phyloP scores from a whole-genome alignment of 1,140 invertebrate genomes.

The Drosophila kepulauana region DNA sequence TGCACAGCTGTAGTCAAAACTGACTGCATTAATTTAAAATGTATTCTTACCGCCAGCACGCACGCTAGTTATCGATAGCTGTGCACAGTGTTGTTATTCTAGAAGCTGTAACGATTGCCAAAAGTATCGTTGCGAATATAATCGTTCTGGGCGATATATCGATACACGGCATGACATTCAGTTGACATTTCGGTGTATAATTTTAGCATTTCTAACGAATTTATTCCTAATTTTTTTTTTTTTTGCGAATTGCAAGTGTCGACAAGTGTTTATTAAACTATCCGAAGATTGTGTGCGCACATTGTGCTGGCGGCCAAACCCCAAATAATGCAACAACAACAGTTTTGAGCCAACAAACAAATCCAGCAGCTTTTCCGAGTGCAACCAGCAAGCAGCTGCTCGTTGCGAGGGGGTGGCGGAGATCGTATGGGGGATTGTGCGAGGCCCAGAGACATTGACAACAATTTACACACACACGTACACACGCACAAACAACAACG shows the following conservation, averaged over 20 bases:
- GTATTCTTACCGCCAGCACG: background rate
- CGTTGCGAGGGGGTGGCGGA: constrained; percentile 18
- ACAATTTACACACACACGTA: constrained; percentile 24
- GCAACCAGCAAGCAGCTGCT: constrained; percentile 32
- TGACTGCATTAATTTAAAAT: background rate
- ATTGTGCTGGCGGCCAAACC: background rate
- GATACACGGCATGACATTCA: constrained; percentile 54
- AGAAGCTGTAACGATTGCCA: background rate
- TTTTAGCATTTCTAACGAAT: constrained; percentile 51
- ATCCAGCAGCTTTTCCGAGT: constrained; percentile 33
- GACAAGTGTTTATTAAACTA: constrained; percentile 20
- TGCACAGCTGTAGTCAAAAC: background rate
- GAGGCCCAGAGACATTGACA: constrained; percentile 38
- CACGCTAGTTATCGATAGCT: background rate
- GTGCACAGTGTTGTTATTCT: background rate
- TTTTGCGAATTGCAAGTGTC: constrained; percentile 24
- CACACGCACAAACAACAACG: constrained; percentile 4
- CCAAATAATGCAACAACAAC: constrained; percentile 34
- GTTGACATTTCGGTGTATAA: constrained; percentile 58
- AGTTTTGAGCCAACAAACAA: constrained; percentile 17
- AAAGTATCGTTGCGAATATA: constrained; percentile 11
- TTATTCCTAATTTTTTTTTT: constrained; percentile 24
- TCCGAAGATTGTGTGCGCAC: too few species aligned
- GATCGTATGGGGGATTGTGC: constrained; percentile 9
- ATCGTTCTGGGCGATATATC: constrained; percentile 40